Evolutionary conservation across 2,113 vertebrate genomes (phyloP).

Genomic region (Ochotona curzoniae): DNA sequence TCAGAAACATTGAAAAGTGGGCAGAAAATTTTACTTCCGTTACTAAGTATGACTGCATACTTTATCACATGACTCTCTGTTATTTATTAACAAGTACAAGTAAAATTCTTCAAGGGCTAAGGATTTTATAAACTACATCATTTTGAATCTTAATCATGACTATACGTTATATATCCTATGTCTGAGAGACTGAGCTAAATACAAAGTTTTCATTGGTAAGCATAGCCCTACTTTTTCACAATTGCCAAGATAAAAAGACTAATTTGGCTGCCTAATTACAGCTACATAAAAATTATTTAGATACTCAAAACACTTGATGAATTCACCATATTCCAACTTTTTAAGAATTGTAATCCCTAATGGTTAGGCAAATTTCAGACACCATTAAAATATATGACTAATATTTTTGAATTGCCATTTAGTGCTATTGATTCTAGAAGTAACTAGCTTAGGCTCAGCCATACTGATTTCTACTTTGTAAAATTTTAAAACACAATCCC

Average conservation of each 20-base stretch:
- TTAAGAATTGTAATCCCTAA: constrained; percentile 40
- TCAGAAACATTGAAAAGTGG: constrained; percentile 22
- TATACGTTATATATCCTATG: background rate
- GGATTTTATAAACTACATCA: background rate
- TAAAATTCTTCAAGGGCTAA: constrained; percentile 10
- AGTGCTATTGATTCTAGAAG: constrained; percentile 22
- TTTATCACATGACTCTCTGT: background rate
- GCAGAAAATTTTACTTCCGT: constrained; percentile 28
- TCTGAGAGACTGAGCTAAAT: constrained; percentile 2
- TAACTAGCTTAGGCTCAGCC: background rate
- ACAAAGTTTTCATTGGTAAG: constrained; percentile 21
- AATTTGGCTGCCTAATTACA: background rate
- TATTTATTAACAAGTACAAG: background rate
- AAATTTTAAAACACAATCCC: constrained; percentile 25
- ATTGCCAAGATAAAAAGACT: background rate
- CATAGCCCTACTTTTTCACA: background rate
- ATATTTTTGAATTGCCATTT: constrained; percentile 6
- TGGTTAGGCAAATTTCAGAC: constrained; percentile 11
- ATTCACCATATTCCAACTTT: background rate
- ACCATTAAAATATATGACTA: constrained; percentile 50
- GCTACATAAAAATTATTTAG: constrained; percentile 59
- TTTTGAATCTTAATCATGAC: constrained; percentile 50
- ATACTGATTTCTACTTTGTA: constrained; percentile 45
- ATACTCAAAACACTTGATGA: constrained; percentile 50
- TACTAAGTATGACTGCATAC: background rate